Base-by-base conservation (phyloP, 2,888 invertebrate species). In the Liopterus haemorrhoidalis region DNA sequence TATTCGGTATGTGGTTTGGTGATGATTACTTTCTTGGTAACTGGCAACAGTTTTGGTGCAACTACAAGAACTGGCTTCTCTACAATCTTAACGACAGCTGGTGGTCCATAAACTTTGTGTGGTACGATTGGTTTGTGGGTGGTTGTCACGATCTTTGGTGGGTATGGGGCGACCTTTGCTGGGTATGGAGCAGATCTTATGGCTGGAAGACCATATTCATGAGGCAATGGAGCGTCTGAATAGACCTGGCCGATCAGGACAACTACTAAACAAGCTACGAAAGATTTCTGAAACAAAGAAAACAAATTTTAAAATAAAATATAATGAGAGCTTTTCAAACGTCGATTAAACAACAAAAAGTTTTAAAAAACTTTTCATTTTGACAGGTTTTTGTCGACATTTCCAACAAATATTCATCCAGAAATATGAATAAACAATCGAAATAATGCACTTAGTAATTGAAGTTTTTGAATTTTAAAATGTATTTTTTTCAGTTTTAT, bases 101-200 rank as follows among this genome's bases (percentile, higher is more conserved):
- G 45, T 32, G 52, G 48, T 45, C 48, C 16, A 47, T 50, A 2
- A 39, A 46, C 24, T 45, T 46, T 9, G 46, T 37, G 2, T 39
- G 47, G 4, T 46, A 41, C 16, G 5, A 43, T 42, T 20, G 49
- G 46, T 36, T 46, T 44, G 14, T 37, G 48, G 31, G 50, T 31
- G 31, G 45, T 41, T 12, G 52, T 35, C n/a, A n/a, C n/a, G n/a
- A n/a, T n/a, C n/a, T n/a, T n/a, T n/a, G n/a, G n/a, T 18, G 28
- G 28, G 1, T 14, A 14, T 2, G 28, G 28, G 14, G 15, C n/a
- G n/a, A n/a, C n/a, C n/a, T n/a, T n/a, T n/a, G n/a, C n/a, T 8
- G 49, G 49, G 20, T 54, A 52, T 30, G 55, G 53, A 41, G 46
- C 49, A 28, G 49, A 51, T 5, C 33, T 44, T 28, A 14, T 25